A percentile compares a stretch with the other conserved stretches of the same genome.
phyloP scores from a whole-genome alignment of 2,797 vertebrate genomes.

The Scyliorhinus canicula region DNA sequence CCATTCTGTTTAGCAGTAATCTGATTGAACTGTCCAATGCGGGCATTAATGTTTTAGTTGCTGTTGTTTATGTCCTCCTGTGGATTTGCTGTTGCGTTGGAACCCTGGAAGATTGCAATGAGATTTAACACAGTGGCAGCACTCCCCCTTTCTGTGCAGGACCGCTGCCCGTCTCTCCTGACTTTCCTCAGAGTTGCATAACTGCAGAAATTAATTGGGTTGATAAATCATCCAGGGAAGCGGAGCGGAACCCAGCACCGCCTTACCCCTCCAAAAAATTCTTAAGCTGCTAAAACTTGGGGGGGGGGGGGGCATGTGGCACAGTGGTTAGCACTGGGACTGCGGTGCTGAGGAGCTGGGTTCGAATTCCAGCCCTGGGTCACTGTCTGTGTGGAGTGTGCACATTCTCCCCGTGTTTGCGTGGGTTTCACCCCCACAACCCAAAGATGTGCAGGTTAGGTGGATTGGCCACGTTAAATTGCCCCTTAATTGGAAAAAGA shows the following conservation, averaged over 20 bases:
- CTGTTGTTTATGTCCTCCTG: neutral
- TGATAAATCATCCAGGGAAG: neutral
- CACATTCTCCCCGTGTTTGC: no score
- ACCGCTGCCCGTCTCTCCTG: neutral
- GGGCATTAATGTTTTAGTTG: neutral
- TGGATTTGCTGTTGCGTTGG: neutral
- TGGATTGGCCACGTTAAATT: no score
- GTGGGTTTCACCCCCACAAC: no score
- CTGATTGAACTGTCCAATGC: neutral
- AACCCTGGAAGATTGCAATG: neutral
- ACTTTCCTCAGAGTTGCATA: neutral
- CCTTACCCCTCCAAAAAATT: neutral
- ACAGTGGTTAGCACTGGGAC: no score
- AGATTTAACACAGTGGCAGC: neutral
- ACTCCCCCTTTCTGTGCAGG: neutral
- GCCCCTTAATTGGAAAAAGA: no score
- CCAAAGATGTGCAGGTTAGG: no score
- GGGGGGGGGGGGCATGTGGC: no score
- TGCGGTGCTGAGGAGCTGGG: no score
- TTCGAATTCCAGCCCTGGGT: no score
- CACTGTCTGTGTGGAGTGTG: no score
- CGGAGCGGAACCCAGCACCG: neutral
- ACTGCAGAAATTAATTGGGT: neutral
- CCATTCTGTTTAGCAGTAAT: neutral
- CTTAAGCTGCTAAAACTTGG: neutral